These are phyloP conservation scores for Lucilia sericata DNA, from an alignment of 1,140 invertebrate genomes.

Conservation along the genomic window DNA sequence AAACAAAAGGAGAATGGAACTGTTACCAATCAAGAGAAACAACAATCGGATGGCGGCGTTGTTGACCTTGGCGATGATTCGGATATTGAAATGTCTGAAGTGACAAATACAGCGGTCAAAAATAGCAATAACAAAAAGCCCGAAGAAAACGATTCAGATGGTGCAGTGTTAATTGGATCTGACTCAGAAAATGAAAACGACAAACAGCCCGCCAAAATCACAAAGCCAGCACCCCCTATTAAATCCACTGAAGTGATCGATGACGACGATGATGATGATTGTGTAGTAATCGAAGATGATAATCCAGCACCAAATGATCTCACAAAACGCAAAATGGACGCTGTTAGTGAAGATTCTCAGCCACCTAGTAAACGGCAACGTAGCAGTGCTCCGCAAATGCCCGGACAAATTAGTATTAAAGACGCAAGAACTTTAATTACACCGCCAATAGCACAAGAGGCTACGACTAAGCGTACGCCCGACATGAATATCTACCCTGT, in stretches of 20 bases:
- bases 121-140: not conserved
- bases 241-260: slow-evolving; percentile 48
- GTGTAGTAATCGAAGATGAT: slow-evolving; percentile 74
- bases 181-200: slow-evolving; percentile 61
- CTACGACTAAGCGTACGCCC: slow-evolving; percentile 25
- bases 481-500: slow-evolving; percentile 56
- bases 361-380: slow-evolving; percentile 58
- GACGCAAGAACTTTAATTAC: slow-evolving; percentile 58
- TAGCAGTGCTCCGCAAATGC: slow-evolving; percentile 54
- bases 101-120: not conserved
- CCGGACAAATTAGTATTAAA: slow-evolving; percentile 63
- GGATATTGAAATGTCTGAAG: slow-evolving; percentile 59
- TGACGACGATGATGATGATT: slow-evolving; percentile 71
- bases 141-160: slow-evolving; percentile 57
- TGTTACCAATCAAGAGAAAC: slow-evolving; percentile 45
- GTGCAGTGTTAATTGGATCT: slow-evolving; percentile 61
- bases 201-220: slow-evolving; percentile 23
- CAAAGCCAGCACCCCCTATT: not conserved
- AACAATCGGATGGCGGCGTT: slow-evolving; percentile 36
- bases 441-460: slow-evolving; percentile 33
- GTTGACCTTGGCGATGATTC: slow-evolving; percentile 56
- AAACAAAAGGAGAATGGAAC: slow-evolving; percentile 58
- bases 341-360: slow-evolving; percentile 53
- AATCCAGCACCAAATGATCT: slow-evolving; percentile 64
- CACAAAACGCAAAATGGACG: slow-evolving; percentile 56